Base-by-base conservation (phyloP, 2,113 vertebrate genomes). In the Solea solea region DNA sequence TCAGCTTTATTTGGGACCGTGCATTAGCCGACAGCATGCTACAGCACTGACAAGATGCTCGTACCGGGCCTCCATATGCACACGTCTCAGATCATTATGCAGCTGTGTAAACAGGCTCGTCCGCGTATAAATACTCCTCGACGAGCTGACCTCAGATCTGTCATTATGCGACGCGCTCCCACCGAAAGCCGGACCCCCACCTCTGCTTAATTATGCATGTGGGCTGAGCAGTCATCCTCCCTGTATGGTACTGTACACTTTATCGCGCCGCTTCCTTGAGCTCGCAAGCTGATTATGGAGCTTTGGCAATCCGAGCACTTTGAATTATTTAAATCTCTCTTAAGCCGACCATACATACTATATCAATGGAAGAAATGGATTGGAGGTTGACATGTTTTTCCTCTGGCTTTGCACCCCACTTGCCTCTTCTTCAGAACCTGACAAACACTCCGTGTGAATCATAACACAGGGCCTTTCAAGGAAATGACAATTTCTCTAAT, bases 241-340 rank as follows among this genome's bases (percentile, higher is more conserved):
- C 72, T 76, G 82, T 85, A 60, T 67, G 63, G 10, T 72, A 64
- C 83, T 82, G 69, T 83, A 63, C 86, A 77, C 82, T 89, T 80
- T 81, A 91, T 90, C 90, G 83, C 78, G 82, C 91, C 80, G 90
- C 92, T 93, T 93, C 91, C 87, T 86, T 76, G 73, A 80, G 82
- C 85, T 86, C 70, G 64, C 78, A 92, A 91, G 92, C 93, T 95
- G 93, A 94, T 95, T 95, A 94, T 88, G 78, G 85, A 90, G 93
- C 92, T 94, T 93, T 93, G 91, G 92, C 80, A 70, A 84, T 91
- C 92, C 91, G 91, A 94, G 92, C 87, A 86, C 86, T 90, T 91
- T 96, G 92, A 96, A 95, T 96, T 95, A 95, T 96, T 96, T 90
- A 95, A 94, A 94, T 95, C 93, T 94, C 92, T 92, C 90, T 94